phyloP scores from a whole-genome alignment of 1,140 invertebrate species.

The Potamilus streckersoni region DNA sequence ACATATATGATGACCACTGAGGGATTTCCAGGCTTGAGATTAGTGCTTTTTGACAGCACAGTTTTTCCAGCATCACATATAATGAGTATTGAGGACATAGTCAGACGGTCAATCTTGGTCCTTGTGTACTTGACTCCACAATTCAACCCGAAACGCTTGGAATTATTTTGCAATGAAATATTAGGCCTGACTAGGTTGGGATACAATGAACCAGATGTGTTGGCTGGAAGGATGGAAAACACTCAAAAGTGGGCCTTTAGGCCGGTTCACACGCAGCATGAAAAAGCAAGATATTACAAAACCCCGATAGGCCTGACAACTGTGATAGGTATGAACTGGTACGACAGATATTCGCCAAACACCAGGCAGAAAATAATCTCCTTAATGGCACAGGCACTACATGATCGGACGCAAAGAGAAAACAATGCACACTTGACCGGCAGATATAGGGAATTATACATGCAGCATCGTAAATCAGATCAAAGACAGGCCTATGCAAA shows the following conservation, averaged over 20 bases:
- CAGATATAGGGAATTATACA: too few species aligned
- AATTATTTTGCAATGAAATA: constrained; percentile 20
- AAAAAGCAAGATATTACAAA: constrained; percentile 2
- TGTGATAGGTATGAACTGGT: constrained; percentile 22
- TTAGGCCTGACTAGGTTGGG: constrained; percentile 13
- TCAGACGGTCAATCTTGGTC: constrained; percentile 16
- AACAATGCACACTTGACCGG: too few species aligned
- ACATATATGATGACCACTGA: background rate
- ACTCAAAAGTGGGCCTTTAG: constrained; percentile 7
- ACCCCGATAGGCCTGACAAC: constrained; percentile 15
- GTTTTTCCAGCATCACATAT: constrained; percentile 19
- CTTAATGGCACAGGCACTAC: background rate
- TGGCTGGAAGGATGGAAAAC: background rate
- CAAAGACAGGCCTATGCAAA: too few species aligned
- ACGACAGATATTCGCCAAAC: constrained; percentile 8
- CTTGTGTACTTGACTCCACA: constrained; percentile 14
- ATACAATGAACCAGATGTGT: background rate
- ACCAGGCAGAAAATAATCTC: constrained; percentile 4
- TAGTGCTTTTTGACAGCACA: constrained; percentile 27
- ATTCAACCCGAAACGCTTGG: constrained; percentile 1
- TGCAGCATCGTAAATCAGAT: too few species aligned
- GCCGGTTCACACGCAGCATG: constrained; percentile 18
- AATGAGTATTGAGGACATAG: constrained; percentile 14
- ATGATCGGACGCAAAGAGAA: constrained; percentile 1
- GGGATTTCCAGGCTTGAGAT: background rate